Conservation (phyloP, 23 tunicate species). For the Trididemnum miniatum region DNA sequence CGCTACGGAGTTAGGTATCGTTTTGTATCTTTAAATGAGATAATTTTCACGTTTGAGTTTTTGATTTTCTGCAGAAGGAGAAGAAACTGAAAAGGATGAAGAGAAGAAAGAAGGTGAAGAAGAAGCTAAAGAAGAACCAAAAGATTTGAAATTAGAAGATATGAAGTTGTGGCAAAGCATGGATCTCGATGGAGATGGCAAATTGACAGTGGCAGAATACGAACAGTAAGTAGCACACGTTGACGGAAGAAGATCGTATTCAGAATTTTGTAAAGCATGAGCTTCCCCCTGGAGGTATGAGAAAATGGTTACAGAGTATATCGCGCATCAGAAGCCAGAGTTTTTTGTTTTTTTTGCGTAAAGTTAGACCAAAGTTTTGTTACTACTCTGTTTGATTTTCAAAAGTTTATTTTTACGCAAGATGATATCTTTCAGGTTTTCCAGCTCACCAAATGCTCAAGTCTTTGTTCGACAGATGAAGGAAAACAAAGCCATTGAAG, state of each 20-base stretch:
- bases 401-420: neutral
- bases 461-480: slow-evolving; percentile 82
- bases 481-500: slow-evolving; percentile 77
- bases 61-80: too few relatives aligned
- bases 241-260: neutral
- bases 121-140: slow-evolving; percentile 38
- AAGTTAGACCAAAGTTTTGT: too few relatives aligned
- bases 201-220: slow-evolving; percentile 78
- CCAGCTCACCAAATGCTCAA: slow-evolving; percentile 69
- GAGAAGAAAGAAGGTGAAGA: slow-evolving; percentile 23
- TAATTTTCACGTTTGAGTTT: too few relatives aligned
- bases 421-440: slow-evolving; percentile 54
- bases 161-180: slow-evolving; percentile 58
- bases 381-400: neutral
- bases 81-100: slow-evolving; percentile 16
- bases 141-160: slow-evolving; percentile 65
- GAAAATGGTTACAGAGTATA: too few relatives aligned
- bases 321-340: too few relatives aligned
- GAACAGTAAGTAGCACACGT: slow-evolving; percentile 59
- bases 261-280: neutral
- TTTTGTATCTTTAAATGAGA: too few relatives aligned
- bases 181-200: slow-evolving; percentile 93
- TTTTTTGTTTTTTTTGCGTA: too few relatives aligned
- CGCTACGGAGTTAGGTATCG: too few relatives aligned
- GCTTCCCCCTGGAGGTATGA: too few relatives aligned